Base-by-base conservation (phyloP, 2,113 vertebrate species). In the Romanogobio albipinnatus region DNA sequence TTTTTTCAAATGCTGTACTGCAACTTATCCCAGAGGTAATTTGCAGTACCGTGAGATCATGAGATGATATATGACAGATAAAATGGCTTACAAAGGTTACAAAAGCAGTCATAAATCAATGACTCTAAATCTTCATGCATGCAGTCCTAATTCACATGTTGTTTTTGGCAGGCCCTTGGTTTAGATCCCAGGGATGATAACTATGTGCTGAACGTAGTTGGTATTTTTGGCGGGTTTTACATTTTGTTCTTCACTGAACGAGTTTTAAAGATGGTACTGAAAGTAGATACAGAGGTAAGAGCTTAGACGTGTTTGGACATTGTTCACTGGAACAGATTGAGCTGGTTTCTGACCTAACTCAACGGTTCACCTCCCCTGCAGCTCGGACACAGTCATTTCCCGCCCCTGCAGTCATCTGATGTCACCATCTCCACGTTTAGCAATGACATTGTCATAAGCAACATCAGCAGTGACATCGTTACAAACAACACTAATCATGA, bases 1-100 rank as follows among this genome's bases (percentile, higher is more conserved):
- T 99, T 24, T 99, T 98, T 94, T 99, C 98, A 90, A 99, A 99
- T 84, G 97, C 98, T 9, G 96, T 97, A 81, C 96, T 99, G 39
- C 97, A 99, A 89, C 97, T 99, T 87, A 98, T 99, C 89, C 98
- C 98, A 33, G 98, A 99, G 97, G 98, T 99, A 94, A 39, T 7
- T 7, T 39, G 39, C 1, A 96, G 94, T 7, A 19, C 39, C 22
- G 39, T 11, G 61, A 43, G 73, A 45, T 29, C n/a, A 36, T 24
- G 53, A 5, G 13, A 71, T 43, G 9, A 71, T 43, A 11, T 39
- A 39, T 70, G 17, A 39, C 17, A 36, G 4, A 33, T 39, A 11
- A 19, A 76, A 26, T 17, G 1, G 11, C 7, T 70, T 77, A 59
- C 15, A 70, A 51, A 71, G 1, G 39, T 43, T 59, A 36, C 19